Evolutionary conservation across 1,140 invertebrate species (phyloP), one percentile per base, ranked within the genome.

Genomic region (Hycleus phaleratus): DNA sequence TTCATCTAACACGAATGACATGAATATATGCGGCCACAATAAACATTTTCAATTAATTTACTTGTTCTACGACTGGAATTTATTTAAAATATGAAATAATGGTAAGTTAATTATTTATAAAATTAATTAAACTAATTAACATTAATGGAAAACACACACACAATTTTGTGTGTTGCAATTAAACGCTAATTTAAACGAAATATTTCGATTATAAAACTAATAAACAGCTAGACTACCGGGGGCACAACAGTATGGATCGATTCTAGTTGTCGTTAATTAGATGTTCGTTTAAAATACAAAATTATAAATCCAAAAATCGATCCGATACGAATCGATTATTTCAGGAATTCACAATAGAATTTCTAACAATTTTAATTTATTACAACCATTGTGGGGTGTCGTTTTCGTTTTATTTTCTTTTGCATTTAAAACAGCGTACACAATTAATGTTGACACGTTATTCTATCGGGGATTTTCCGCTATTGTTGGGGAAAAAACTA

Each of bases 81-180:
- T 56, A 58, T 59, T 58, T 60, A 61, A 65, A 65, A 61, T 67
- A 67, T 67, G 65, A 67, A 65, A 67, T 67, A 67, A 67, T 67
- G 65, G 65, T 67, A 55, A 61, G 60, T 67, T 40, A 18, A 18
- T 18, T 44, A 32, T 5, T 32, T 32, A 49, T 38, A 24, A 39
- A 24, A 54, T 38, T 25, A n/a, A 32, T 38, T 11, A 48, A 49
- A 10, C 10, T 10, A 24, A 25, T 10, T 47, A 26, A 12, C 46
- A 9, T 46, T 24, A n/a, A 24, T 26, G 24, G 46, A 47, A 10
- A 2, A 24, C 44, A 24, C 6, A 8, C 44, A 11, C 18, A 18
- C 18, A 1, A 18, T 18, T 18, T 18, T 18, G 18, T 18, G 32
- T 32, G 7, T 47, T 10, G 10, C 4, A 25, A 47, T 26, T 47